These are phyloP conservation scores for Mechanitis messenoides DNA, from an alignment of 2,888 invertebrate genomes.

Conservation along the genomic window DNA sequence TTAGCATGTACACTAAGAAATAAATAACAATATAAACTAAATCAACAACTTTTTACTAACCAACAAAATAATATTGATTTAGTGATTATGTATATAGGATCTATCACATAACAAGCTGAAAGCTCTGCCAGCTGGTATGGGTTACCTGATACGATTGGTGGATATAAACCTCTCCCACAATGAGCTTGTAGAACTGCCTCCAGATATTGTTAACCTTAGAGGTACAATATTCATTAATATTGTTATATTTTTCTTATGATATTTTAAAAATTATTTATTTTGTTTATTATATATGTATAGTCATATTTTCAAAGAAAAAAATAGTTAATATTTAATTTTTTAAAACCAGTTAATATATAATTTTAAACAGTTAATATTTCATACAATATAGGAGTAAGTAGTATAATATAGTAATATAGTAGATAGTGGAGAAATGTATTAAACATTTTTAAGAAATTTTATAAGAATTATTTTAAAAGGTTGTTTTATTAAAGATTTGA, in stretches of 20 bases:
- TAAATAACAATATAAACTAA: not conserved
- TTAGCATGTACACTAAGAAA: too few species aligned
- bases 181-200: constrained; percentile 83
- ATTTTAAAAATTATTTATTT: not conserved
- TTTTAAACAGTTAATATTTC: too few species aligned
- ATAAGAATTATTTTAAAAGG: not conserved
- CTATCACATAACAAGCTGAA: constrained; percentile 85
- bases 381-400: too few species aligned
- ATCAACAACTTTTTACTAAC: not conserved
- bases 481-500: constrained; percentile 72
- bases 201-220: constrained; percentile 88
- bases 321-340: too few species aligned
- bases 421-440: too few species aligned
- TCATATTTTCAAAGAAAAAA: not conserved
- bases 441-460: too few species aligned
- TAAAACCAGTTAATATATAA: too few species aligned
- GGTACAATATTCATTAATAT: constrained; percentile 69
- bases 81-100: constrained; percentile 74
- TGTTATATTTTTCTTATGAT: not conserved
- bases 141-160: constrained; percentile 86
- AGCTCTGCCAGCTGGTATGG: constrained; percentile 86
- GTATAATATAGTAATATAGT: too few species aligned
- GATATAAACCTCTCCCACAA: constrained; percentile 86
- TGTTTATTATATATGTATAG: not conserved
- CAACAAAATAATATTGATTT: not conserved